Evolutionary conservation across 1,140 invertebrate genomes (phyloP), one percentile per base, ranked within the genome.

Genomic region (Nasonia giraulti): DNA sequence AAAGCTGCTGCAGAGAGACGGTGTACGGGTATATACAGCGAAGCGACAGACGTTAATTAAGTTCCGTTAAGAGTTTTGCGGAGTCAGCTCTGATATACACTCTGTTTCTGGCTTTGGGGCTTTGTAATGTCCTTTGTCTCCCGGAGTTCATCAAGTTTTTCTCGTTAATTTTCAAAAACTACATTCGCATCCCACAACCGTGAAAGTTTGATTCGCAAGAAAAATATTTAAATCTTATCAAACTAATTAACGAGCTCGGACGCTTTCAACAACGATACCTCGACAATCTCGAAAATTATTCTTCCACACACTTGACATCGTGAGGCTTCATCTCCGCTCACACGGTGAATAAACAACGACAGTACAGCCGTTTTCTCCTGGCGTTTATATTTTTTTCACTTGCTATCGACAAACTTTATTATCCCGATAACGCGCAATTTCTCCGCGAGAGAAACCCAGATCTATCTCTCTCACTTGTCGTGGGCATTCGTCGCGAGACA

Each of bases 21-120:
- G 87, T 17, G 37, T 23, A 10, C 8, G 68, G 20, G 11, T 11
- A 33, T 20, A 17, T 20, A 62, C 2, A 89, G 90, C 89, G 90
- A 89, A 89, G 90, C 89, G 90, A 89, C 89, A 89, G 90, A 91
- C 90, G 90, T 91, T 92, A 91, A 92, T 92, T 92, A 92, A 92
- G 91, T 92, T 91, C 89, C 87, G 89, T 90, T 89, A 90, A 91
- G 90, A 92, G 91, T 90, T 91, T 37, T 90, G 88, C 85, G 84
- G 85, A 87, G 87, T 86, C 83, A 87, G 86, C 86, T 85, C 85
- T 44, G 40, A 44, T 44, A 86, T 83, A 85, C 86, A 88, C 88
- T 71, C 3, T 44, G 37, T 62, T 62, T 44, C 33, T 80, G 2
- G 10, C 78, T 40, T 69, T 33, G 55, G 20, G 55, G 20, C 55